Evolutionary conservation across 1,140 invertebrate species (phyloP), one percentile per base, ranked within the genome.

Genomic region (Semibalanus balanoides): DNA sequence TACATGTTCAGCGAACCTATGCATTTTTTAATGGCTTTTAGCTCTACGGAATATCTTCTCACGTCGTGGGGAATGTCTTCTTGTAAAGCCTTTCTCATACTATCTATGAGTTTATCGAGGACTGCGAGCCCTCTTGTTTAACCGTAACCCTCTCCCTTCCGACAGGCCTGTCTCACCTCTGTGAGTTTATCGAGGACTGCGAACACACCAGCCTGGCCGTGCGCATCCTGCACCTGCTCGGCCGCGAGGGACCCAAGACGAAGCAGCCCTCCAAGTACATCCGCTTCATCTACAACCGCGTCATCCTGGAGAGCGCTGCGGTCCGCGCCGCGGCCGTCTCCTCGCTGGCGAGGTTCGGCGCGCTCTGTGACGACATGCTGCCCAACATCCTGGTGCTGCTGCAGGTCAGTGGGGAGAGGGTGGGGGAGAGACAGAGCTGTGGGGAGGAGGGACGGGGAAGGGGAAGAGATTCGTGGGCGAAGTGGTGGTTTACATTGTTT

Each of bases 101-200:
- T n/a, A n/a, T n/a, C n/a, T n/a, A n/a, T n/a, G n/a, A n/a, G n/a
- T n/a, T n/a, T n/a, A n/a, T n/a, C n/a, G n/a, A n/a, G n/a, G n/a
- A n/a, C n/a, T n/a, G n/a, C n/a, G n/a, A n/a, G n/a, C n/a, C n/a
- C n/a, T n/a, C n/a, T n/a, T n/a, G n/a, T n/a, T n/a, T n/a, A n/a
- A n/a, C n/a, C n/a, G n/a, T n/a, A 74, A 75, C 70, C 1, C 0
- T 29, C 77, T 75, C 29, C n/a, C 30, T 77, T 74, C 28, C 74
- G 77, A 75, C 73, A 87, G 89, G 96, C 0, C 83, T 99, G 5
- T 94, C 95, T 5, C 96, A 99, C 86, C 85, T 99, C 0, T 99
- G 98, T 83, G 98, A 99, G 83, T 99, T 99, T 82, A 99, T 99
- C 81, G 98, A 99, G 83, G 98, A 99, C 85, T 99, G 98, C 84